These are phyloP conservation scores for Peromyscus attwateri DNA, from an alignment of 2,797 vertebrate species.

Conservation along the genomic window DNA sequence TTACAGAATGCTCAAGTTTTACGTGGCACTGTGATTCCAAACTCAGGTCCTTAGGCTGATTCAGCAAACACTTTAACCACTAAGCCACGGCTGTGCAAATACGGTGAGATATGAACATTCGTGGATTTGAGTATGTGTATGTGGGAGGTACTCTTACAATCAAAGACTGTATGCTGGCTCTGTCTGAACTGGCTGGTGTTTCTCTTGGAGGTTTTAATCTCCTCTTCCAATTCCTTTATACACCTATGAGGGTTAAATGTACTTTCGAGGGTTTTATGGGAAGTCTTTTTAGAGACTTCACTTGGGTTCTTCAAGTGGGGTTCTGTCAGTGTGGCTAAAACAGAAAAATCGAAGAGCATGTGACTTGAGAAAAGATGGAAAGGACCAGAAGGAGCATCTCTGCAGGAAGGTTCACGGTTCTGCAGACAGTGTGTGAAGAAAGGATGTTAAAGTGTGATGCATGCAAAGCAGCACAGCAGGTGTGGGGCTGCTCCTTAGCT, in stretches of 20 bases:
- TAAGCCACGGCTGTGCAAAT: background rate
- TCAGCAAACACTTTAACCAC: background rate
- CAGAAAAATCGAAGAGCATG: background rate
- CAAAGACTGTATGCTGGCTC: background rate
- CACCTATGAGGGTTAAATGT: background rate
- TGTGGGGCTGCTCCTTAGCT: slow-evolving; percentile 44
- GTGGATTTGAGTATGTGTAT: too few relatives aligned
- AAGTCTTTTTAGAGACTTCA: background rate
- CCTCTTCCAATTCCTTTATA: background rate
- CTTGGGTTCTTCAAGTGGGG: background rate
- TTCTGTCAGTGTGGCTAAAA: background rate
- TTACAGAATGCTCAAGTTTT: background rate
- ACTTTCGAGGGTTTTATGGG: slow-evolving; percentile 7
- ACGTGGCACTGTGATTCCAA: background rate
- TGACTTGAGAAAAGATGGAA: background rate
- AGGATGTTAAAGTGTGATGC: slow-evolving; percentile 23
- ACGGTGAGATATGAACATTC: background rate
- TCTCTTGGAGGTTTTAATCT: background rate
- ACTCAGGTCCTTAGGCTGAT: background rate
- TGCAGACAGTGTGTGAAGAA: slow-evolving; percentile 56
- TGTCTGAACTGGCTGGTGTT: background rate
- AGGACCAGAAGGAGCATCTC: background rate
- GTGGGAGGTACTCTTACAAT: background rate
- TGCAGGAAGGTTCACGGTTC: background rate
- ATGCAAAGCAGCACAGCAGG: slow-evolving; percentile 24